Base-by-base conservation (phyloP, 2,888 invertebrate genomes). In the Drosophila paranaensis region DNA sequence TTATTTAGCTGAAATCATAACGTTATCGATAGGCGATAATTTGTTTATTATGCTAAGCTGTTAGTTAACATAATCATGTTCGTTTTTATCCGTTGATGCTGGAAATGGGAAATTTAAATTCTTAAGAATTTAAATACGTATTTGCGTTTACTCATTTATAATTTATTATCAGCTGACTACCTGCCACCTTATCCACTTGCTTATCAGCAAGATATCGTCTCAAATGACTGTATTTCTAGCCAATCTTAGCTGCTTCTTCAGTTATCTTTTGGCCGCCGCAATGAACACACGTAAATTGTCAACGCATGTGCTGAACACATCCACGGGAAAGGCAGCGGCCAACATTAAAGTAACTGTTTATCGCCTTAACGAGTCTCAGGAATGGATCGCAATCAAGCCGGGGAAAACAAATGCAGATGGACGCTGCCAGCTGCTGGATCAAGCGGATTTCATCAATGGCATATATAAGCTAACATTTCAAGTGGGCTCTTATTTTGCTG, bases 391-490 rank as follows among this genome's bases (percentile, higher is more conserved):
- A 50, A 94, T 96, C 86, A 95, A 95, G 81, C 95, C 94, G 81
- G 94, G 94, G 0, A 88, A 92, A 62, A 96, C 96, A 0, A 94
- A 95, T 82, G 88, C 93, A 0, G 95, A 95, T 88, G 88, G 84
- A 8, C 84, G 84, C 2, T 78, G 88, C 30, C 48, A 54, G 5
- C 27, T 84, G 8, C 42, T 84, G 55, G 64, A 70, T 3, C 48
- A 64, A 4, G 30, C 27, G 0, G 69, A 82, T 2, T 84, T 87
- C 96, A 96, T 0, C 92, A 95, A 51, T 2, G 97, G 96, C 4
- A 94, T 95, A 25, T 97, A 97, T 89, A 97, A 96, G 88, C 91
- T 97, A 50, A 94, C 95, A 81, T 97, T 96, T 84, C 95, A 96
- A 88, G 95, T 96, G 0, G 95, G 95, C 48, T 94, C 95, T 70